A percentile compares a stretch with the other conserved stretches of the same genome.
Evolutionary conservation across 2,113 vertebrate genomes (phyloP).

Genomic region (Phylloscopus trochilus): DNA sequence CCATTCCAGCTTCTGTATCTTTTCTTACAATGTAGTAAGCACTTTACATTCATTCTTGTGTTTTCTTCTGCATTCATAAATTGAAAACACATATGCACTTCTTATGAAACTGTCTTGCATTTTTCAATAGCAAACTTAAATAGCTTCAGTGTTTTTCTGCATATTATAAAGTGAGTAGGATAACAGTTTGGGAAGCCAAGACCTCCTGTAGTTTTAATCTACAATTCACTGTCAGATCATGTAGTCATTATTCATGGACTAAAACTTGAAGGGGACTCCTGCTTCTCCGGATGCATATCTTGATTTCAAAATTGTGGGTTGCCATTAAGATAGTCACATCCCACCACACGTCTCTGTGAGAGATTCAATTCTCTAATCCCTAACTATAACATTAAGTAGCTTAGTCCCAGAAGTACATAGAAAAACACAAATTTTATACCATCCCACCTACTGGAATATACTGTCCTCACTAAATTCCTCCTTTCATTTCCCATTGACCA

Average conservation of each 20-base stretch:
- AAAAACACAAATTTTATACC: neutral
- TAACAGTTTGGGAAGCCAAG: neutral
- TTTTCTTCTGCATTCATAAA: neutral
- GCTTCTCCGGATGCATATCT: neutral
- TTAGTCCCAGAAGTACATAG: neutral
- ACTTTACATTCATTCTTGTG: neutral
- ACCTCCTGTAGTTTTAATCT: slow-evolving; percentile 4
- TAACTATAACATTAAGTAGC: neutral
- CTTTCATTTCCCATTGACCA: neutral
- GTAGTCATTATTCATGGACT: neutral
- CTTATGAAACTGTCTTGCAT: neutral
- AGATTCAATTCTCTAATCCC: neutral
- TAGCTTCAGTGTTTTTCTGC: neutral
- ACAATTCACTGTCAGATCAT: neutral
- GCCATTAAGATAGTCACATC: neutral
- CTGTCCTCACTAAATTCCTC: neutral
- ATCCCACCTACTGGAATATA: neutral
- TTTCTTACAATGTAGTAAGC: neutral
- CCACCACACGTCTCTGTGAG: neutral
- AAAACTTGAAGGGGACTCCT: neutral
- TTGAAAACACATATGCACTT: neutral
- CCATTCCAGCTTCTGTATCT: neutral
- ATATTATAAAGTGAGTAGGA: neutral
- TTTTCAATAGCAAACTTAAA: neutral
- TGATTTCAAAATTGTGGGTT: neutral